Evolutionary conservation across 2,888 invertebrate species (phyloP).

Genomic region (Dolichopus griseipennis): DNA sequence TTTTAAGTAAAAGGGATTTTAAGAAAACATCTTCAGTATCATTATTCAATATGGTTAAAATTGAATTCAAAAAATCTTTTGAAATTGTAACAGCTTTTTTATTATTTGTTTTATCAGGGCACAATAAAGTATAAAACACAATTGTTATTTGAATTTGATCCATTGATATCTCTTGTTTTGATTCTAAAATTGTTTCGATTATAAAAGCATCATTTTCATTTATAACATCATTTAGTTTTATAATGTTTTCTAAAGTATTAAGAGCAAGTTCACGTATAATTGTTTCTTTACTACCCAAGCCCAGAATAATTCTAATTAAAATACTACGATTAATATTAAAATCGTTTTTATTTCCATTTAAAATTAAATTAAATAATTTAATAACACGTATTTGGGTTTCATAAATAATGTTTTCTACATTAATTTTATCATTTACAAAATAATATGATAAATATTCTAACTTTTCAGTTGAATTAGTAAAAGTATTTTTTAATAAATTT

Average conservation of each 20-base stretch:
- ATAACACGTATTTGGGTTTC: slow-evolving; percentile 49
- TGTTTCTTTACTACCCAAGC: slow-evolving; percentile 49
- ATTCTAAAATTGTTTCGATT: slow-evolving; percentile 28
- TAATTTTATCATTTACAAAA: slow-evolving; percentile 36
- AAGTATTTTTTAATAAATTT: slow-evolving; percentile 45
- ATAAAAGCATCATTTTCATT: slow-evolving; percentile 29
- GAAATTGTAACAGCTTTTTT: not conserved
- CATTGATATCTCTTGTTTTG: slow-evolving; percentile 52
- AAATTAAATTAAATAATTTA: slow-evolving; percentile 29
- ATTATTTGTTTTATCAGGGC: slow-evolving; percentile 44
- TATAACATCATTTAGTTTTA: not conserved
- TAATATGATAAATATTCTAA: slow-evolving; percentile 52
- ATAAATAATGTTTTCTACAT: not conserved
- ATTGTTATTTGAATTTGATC: slow-evolving; percentile 60
- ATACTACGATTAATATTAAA: slow-evolving; percentile 24
- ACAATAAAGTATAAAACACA: slow-evolving; percentile 53
- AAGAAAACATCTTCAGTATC: slow-evolving; percentile 27
- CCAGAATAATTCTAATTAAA: slow-evolving; percentile 40
- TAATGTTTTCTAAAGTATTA: slow-evolving; percentile 44
- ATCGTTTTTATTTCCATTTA: slow-evolving; percentile 23
- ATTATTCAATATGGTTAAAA: not conserved
- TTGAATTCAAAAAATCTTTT: not conserved
- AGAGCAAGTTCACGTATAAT: slow-evolving; percentile 51
- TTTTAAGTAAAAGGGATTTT: slow-evolving; percentile 28
- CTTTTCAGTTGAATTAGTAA: slow-evolving; percentile 43